Evolutionary conservation across 2,113 vertebrate genomes (phyloP).

Genomic region (Athene noctua): DNA sequence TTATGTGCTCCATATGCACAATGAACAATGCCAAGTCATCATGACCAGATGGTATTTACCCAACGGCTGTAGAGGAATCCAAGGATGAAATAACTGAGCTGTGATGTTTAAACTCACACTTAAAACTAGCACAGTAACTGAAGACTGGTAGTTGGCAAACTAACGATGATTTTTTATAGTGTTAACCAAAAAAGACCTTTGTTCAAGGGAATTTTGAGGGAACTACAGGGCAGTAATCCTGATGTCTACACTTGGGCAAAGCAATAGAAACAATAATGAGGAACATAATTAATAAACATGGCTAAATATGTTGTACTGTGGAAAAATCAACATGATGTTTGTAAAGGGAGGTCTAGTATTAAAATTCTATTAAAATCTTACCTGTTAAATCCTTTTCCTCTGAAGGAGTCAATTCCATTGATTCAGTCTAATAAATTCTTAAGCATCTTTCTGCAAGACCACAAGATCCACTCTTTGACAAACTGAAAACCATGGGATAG

Average conservation of each 20-base stretch:
- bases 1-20: conserved; percentile 18
- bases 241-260: accelerated
- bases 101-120: background rate
- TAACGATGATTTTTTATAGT: background rate
- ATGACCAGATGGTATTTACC: background rate
- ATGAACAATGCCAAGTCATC: background rate
- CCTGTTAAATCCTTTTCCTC: background rate
- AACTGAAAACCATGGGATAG: background rate
- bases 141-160: background rate
- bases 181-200: background rate
- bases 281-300: background rate
- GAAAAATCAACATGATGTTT: background rate
- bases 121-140: background rate
- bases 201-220: background rate
- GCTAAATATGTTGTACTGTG: background rate
- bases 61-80: background rate
- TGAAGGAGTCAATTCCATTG: background rate
- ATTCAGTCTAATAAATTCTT: background rate
- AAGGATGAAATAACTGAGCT: background rate
- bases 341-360: background rate
- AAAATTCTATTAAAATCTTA: background rate
- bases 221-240: background rate
- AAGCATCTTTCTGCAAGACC: background rate
- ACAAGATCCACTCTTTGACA: background rate
- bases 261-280: background rate